Evolutionary conservation across 1,140 invertebrate genomes (phyloP), one percentile per base, ranked within the genome.

Genomic region (Bombus polaris): DNA sequence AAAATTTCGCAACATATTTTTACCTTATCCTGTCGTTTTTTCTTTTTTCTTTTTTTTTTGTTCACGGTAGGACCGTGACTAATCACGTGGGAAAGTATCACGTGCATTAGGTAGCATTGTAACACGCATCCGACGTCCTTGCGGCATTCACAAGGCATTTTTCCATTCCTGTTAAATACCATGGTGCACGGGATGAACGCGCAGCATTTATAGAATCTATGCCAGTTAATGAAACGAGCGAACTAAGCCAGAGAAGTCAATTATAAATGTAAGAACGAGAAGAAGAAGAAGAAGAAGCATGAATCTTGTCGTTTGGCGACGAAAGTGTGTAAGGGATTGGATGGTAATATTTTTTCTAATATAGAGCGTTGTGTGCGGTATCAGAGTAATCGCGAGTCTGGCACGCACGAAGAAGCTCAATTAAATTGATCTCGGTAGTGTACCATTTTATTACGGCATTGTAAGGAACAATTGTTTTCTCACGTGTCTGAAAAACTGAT

Each of bases 1-100:
- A 32, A 35, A 28, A 57, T 75, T 37, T 57, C 47, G 42, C 37
- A 35, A 74, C 13, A 3, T 44, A 25, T 74, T 77, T 62, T 42
- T 28, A 39, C 28, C 59, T 76, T 3, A 3, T 66, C 25, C 28
- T n/a, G 28, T 32, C 65, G 2, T 68, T 53, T 15, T 35, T 9
- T 6, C 5, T 15, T 8, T 18, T 81, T 15, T 8, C 10, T 81
- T 32, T 12, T 81, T 13, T 81, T 62, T 25, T 59, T 59, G 53
- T 74, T 70, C 74, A 78, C 65, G 62, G 28, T 79, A 83, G 57
- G 28, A 74, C 37, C 85, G 62, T 76, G 57, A 84, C 15, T 84
- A 89, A 89, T 87, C 81, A 89, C 85, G 87, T 90, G 87, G 89
- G 87, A 90, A 89, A 90, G 78, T 86, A 87, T 89, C 87, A 84